Evolutionary conservation across 2,797 vertebrate genomes (phyloP), one percentile per base, ranked within the genome.

Genomic region (Epinephelus awoara): DNA sequence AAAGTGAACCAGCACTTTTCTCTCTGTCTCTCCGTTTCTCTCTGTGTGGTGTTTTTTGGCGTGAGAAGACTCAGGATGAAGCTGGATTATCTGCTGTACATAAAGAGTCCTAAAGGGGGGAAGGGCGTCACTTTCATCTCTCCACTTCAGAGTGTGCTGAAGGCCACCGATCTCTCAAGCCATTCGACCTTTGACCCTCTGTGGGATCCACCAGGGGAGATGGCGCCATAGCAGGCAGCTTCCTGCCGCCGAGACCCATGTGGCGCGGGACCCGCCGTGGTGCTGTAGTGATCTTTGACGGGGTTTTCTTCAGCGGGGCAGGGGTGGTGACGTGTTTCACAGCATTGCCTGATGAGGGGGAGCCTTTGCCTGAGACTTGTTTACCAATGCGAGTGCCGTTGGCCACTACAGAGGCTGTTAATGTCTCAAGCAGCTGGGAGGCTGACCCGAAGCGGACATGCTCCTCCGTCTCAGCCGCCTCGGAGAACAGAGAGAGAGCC

Each of bases 1-100:
- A 87, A 98, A 99, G 98, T 98, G 97, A 98, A 96, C 98, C 98
- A 97, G 98, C 98, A 99, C 98, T 98, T 99, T 96, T 92, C 75
- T 92, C 69, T 89, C 29, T 34, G 29, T 34, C 75, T 86, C 61
- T 89, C 70, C 86, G 27, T 89, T 52, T 78, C 25, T 91, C 63
- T 81, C 66, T 77, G 23, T 62, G 88, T 87, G 91, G 72, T 88
- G 78, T 75, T 84, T 91, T 9, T 89, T 65, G 83, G 84, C 78
- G 17, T 82, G 85, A 85, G 87, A 84, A 85, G 82, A 89, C 82
- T 87, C 83, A 83, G 89, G 78, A 56, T 87, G 89, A 95, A 93
- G 93, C 88, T 77, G 58, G 64, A 86, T 75, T 89, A 88, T 94
- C 90, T 93, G 88, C 72, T 87, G 83, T 91, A 89, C 80, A 86